Percentiles rank a stretch among this genome's conserved stretches.
phyloP scores from a whole-genome alignment of 2,888 invertebrate species.

The Ophion ellenae region DNA sequence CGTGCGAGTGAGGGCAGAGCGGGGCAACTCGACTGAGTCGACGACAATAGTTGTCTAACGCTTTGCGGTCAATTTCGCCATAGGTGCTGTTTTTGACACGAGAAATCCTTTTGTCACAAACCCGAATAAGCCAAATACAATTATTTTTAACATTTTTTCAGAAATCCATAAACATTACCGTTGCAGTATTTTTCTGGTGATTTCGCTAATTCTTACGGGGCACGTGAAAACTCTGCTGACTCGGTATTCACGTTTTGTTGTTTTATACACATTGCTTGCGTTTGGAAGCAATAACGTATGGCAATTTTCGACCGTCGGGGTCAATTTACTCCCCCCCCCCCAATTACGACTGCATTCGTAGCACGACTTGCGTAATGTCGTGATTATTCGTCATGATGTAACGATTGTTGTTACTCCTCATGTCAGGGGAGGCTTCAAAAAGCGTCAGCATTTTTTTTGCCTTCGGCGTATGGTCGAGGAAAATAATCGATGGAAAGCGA shows the following conservation, averaged over 20 bases:
- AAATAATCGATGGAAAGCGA: background rate
- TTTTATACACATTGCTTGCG: background rate
- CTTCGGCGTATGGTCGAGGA: background rate
- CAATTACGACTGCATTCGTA: slow-evolving; percentile 20
- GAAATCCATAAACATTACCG: background rate
- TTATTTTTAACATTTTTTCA: background rate
- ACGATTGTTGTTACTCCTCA: slow-evolving; percentile 15
- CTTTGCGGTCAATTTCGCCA: too few species aligned
- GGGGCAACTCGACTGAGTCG: too few species aligned
- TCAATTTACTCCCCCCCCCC: background rate
- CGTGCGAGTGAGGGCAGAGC: background rate
- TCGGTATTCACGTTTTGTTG: background rate
- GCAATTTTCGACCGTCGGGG: background rate
- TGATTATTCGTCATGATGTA: slow-evolving; percentile 20
- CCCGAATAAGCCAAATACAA: background rate
- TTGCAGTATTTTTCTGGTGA: background rate
- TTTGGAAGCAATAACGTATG: background rate
- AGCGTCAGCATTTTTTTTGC: slow-evolving; percentile 27
- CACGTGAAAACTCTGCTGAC: background rate
- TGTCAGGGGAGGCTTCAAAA: slow-evolving; percentile 6
- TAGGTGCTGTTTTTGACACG: too few species aligned
- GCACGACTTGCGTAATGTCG: slow-evolving; percentile 24
- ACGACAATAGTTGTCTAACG: too few species aligned
- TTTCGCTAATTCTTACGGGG: background rate
- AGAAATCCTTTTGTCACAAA: too few species aligned